phyloP scores from a whole-genome alignment of 1,140 invertebrate species.

The Episyrphus balteatus region DNA sequence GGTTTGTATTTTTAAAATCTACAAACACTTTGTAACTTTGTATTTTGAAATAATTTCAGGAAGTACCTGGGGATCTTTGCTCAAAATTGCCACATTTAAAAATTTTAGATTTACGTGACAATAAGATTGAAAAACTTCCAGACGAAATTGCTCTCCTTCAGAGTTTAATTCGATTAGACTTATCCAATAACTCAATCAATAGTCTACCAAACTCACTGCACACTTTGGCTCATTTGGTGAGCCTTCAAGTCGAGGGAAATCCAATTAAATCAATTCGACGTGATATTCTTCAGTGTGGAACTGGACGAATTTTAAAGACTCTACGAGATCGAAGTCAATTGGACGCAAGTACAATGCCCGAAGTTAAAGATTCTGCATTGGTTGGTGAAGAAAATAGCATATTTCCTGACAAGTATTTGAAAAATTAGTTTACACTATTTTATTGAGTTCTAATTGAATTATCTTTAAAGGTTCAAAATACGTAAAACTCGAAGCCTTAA shows the following conservation, averaged over 20 bases:
- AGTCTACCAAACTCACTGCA: constrained; percentile 68
- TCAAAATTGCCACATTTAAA: constrained; percentile 56
- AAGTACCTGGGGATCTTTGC: constrained; percentile 52
- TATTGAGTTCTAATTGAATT: not conserved
- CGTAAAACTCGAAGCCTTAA: constrained; percentile 59
- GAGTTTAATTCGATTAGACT: constrained; percentile 64
- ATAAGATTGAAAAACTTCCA: constrained; percentile 59
- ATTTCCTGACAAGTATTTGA: constrained; percentile 56
- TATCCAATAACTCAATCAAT: constrained; percentile 59
- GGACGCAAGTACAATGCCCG: constrained; percentile 32
- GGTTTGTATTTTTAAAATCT: constrained; percentile 42
- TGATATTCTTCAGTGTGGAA: constrained; percentile 71
- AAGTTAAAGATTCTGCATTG: constrained; percentile 9
- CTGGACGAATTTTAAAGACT: constrained; percentile 65
- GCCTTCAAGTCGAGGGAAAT: constrained; percentile 76
- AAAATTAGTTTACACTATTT: no score
- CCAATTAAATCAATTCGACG: constrained; percentile 62
- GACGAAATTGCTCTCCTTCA: constrained; percentile 65
- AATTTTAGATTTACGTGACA: constrained; percentile 65
- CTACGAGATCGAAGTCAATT: constrained; percentile 50
- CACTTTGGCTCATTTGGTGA: constrained; percentile 67
- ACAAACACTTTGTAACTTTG: not conserved
- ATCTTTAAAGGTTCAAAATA: constrained; percentile 51
- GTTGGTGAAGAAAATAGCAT: constrained; percentile 13
- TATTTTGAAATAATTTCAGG: constrained; percentile 38